A percentile compares a stretch with the other conserved stretches of the same genome.
phyloP scores from a whole-genome alignment of 2,888 invertebrate species.

The Phasia obesa region DNA sequence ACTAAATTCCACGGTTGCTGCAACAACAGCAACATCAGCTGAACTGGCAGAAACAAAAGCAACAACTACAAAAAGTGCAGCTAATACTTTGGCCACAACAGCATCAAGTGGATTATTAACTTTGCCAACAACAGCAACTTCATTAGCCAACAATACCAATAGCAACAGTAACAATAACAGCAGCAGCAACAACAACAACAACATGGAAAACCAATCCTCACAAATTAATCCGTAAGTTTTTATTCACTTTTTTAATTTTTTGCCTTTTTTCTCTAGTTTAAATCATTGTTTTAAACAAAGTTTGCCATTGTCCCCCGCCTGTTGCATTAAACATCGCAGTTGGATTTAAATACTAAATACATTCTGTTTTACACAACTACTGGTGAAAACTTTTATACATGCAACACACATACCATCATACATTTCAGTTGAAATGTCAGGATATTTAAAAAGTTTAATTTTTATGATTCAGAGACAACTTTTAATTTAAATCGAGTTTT shows the following conservation, averaged over 20 bases:
- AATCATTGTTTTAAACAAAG: slow-evolving; percentile 53
- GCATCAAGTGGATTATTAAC: slow-evolving; percentile 73
- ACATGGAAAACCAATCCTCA: slow-evolving; percentile 65
- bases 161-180: slow-evolving; percentile 72
- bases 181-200: slow-evolving; percentile 76
- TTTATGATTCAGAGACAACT: not conserved
- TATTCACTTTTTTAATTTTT: slow-evolving; percentile 45
- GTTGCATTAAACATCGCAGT: slow-evolving; percentile 27
- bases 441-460: slow-evolving; percentile 36
- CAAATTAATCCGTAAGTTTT: slow-evolving; percentile 70
- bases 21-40: slow-evolving; percentile 70
- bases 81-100: slow-evolving; percentile 69
- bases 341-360: slow-evolving; percentile 45
- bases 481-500: slow-evolving; percentile 14
- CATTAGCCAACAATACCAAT: slow-evolving; percentile 67
- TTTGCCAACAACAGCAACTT: slow-evolving; percentile 69
- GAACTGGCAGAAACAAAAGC: slow-evolving; percentile 41
- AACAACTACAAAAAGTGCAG: slow-evolving; percentile 63
- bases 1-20: slow-evolving; percentile 78
- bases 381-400: slow-evolving; percentile 26
- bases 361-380: slow-evolving; percentile 24
- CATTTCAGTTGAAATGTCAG: slow-evolving; percentile 18
- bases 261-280: slow-evolving; percentile 29
- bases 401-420: not conserved
- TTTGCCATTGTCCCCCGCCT: slow-evolving; percentile 14